Evolutionary conservation across 2,113 vertebrate genomes (phyloP).

Genomic region (Pithys albifrons): DNA sequence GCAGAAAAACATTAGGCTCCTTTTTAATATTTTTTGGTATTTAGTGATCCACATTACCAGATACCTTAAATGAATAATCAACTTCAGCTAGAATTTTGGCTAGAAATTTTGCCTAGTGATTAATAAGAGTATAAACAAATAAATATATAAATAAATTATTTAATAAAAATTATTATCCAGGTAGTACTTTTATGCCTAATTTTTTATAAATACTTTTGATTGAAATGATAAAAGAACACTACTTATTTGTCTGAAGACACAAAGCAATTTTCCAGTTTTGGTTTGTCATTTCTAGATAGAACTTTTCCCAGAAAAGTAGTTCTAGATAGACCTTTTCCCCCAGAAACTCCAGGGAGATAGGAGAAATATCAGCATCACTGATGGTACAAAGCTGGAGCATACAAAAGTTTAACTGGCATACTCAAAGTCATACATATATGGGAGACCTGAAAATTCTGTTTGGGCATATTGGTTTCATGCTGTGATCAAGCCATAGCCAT

Average conservation of each 20-base stretch:
- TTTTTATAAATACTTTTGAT: neutral
- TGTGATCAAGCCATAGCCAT: neutral
- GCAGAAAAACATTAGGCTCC: slow-evolving; percentile 1
- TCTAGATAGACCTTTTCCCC: neutral
- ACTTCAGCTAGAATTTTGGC: neutral
- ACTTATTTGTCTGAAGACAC: neutral
- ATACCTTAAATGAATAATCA: neutral
- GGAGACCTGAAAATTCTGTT: neutral
- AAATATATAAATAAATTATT: neutral
- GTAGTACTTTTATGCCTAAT: neutral
- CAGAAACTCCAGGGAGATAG: neutral
- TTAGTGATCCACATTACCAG: neutral
- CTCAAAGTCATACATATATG: neutral
- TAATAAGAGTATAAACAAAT: neutral
- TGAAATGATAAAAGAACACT: neutral
- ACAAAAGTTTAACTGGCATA: neutral
- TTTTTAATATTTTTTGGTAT: neutral
- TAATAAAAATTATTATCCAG: neutral
- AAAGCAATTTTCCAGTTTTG: neutral
- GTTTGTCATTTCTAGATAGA: neutral
- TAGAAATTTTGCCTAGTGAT: neutral
- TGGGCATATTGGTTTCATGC: neutral
- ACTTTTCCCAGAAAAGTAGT: neutral
- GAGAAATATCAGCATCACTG: neutral
- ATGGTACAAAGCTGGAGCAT: neutral